Base-by-base conservation (phyloP, 64 coral and sea anemone genomes). In the Pachyseris speciosa region DNA sequence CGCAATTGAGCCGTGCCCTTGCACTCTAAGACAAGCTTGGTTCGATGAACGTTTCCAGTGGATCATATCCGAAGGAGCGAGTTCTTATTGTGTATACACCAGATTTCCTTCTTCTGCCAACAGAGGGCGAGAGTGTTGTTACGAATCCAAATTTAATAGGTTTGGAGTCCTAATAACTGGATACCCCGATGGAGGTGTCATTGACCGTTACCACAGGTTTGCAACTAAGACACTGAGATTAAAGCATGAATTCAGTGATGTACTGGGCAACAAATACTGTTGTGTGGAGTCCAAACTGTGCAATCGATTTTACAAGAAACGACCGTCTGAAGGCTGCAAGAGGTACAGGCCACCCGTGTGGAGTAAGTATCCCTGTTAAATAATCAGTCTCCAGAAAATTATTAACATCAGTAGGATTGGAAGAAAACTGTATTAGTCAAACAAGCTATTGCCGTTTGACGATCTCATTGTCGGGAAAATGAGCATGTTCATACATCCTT, bases 41-140 rank as follows among this genome's bases (percentile, higher is more conserved):
- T 88, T 49, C 30, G 86, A 88, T 40, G 72, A 75, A 58, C 45
- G 86, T 33, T 88, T 75, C 20, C 38, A 57, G 22, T n/a, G 5
- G 26, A 20, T 27, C 16, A 26, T 33, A 16, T 28, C 3, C 38
- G 22, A 40, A 41, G 40, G 17, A 75, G 29, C 47, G 13, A 31
- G 31, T 29, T 32, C 71, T 24, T 59, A 29, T 42, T 88, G 86
- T 88, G 86, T 71, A 2, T 75, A 75, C 48, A 75, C 86, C 13
- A 88, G 47, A 19, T 75, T 73, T 15, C 31, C 38, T 37, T 88
- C 69, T 8, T 7, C 37, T 6, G 52, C 25, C 49, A 55, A 9
- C 15, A 75, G 86, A 71, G 47, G 67, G 7, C 86, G 73, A 37
- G 7, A 88, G 27, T 88, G 86, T 24, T 88, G 86, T 78, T 89